Percentiles rank a stretch among this genome's conserved stretches.
Evolutionary conservation across 2,888 invertebrate species (phyloP).

Genomic region (Trisateles emortualis): DNA sequence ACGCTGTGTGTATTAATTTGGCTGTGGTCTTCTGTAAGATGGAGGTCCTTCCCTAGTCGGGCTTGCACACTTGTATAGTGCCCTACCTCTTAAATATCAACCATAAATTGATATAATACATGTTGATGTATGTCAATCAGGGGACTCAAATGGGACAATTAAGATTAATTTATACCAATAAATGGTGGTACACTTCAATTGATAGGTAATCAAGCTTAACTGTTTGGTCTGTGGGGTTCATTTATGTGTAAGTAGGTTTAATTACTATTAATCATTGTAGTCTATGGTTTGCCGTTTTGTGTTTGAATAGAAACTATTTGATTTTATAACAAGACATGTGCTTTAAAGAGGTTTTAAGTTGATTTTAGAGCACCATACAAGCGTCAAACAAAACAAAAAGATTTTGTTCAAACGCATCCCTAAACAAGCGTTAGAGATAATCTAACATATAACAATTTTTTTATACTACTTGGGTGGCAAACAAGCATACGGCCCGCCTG

Average conservation of each 20-base stretch:
- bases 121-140: slow-evolving; percentile 45
- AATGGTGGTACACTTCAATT: slow-evolving; percentile 55
- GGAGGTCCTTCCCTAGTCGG: no score
- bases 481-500: no score
- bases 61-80: no score
- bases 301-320: background rate
- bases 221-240: slow-evolving; percentile 10
- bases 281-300: background rate
- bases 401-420: no score
- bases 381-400: no score
- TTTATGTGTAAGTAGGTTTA: slow-evolving; percentile 15
- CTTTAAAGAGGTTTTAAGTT: no score
- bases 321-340: background rate
- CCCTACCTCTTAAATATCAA: background rate
- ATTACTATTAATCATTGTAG: slow-evolving; percentile 2
- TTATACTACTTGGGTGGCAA: no score
- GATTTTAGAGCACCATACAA: no score
- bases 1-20: no score
- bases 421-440: no score
- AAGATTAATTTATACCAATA: slow-evolving; percentile 66
- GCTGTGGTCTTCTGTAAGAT: no score
- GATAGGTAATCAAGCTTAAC: slow-evolving; percentile 44
- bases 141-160: slow-evolving; percentile 50
- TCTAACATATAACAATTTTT: no score
- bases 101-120: slow-evolving; percentile 12